Base-by-base conservation (phyloP, 1,140 invertebrate species). In the Meloidogyne hapla region DNA sequence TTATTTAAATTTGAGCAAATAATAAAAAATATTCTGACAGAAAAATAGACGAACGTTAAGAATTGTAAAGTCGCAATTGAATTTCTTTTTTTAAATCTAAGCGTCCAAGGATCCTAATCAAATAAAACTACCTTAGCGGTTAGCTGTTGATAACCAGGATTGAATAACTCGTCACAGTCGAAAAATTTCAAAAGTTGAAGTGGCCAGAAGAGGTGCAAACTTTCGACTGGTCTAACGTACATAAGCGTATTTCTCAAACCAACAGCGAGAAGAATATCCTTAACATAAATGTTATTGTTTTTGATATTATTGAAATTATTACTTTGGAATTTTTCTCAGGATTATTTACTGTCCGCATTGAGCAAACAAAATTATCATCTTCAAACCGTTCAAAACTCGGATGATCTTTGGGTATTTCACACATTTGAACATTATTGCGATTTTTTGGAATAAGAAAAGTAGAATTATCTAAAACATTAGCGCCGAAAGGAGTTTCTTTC, bases 141-240 rank as follows among this genome's bases (percentile, higher is more conserved):
- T 12, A 84, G 82, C 45, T 42, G 48, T 64, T 48, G 77, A 75
- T 84, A 85, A 25, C 78, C 83, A 23, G 84, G 84, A 48, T 86
- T 75, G 10, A 38, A 74, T 18, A 86, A 85, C 25, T 83, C 84
- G 10, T 45, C n/a, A 2, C 84, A 74, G 2, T 66, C 66, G 45
- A 83, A 86, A 70, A 83, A 83, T 23, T 83, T 66, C 13, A 66
- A 63, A 25, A 85, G 71, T 48, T 83, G 82, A 26, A 76, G 38
- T 1, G 69, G 67, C 83, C 80, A 83, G 61, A 81, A 78, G 23
- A 74, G 71, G 15, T 68, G 40, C 9, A 68, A 18, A 67, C 70
- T 28, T 26, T 42, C 40, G 26, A 85, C 65, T 15, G 84, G 81
- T 21, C 61, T 69, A n/a, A 83, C 56, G 21, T 83, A 82, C 10